Evolutionary conservation across 2,113 vertebrate genomes (phyloP).

Genomic region (Isurus oxyrinchus): DNA sequence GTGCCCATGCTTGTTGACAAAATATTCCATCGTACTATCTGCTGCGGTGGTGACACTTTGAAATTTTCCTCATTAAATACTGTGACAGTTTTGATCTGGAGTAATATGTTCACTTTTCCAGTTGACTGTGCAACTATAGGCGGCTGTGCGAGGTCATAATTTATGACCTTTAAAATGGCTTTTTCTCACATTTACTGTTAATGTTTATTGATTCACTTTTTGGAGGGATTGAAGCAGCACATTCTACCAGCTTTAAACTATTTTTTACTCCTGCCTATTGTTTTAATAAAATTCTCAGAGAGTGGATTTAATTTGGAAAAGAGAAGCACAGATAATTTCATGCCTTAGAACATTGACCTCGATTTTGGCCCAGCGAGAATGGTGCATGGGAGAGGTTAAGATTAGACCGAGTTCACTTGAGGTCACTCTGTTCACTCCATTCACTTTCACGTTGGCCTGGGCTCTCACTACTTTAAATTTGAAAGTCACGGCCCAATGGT

Average conservation of each 20-base stretch:
- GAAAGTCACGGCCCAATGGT: neutral
- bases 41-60: neutral
- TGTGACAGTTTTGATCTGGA: conserved; percentile 4
- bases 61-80: conserved; percentile 17
- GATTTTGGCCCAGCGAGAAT: neutral
- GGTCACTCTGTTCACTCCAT: neutral
- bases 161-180: neutral
- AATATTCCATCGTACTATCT: neutral
- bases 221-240: neutral
- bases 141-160: conserved; percentile 12
- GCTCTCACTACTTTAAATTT: neutral
- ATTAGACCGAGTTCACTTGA: neutral
- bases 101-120: conserved; percentile 35
- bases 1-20: neutral
- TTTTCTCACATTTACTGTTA: conserved; percentile 21
- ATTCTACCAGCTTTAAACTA: neutral
- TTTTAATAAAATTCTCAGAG: neutral
- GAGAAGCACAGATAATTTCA: neutral
- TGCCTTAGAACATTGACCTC: neutral
- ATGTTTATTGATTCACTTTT: neutral
- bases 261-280: neutral
- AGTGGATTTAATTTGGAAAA: neutral
- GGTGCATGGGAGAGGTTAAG: neutral
- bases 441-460: neutral
- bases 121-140: conserved; percentile 25